Evolutionary conservation across 1,140 invertebrate genomes (phyloP).

Genomic region (Papilio aristodemus): DNA sequence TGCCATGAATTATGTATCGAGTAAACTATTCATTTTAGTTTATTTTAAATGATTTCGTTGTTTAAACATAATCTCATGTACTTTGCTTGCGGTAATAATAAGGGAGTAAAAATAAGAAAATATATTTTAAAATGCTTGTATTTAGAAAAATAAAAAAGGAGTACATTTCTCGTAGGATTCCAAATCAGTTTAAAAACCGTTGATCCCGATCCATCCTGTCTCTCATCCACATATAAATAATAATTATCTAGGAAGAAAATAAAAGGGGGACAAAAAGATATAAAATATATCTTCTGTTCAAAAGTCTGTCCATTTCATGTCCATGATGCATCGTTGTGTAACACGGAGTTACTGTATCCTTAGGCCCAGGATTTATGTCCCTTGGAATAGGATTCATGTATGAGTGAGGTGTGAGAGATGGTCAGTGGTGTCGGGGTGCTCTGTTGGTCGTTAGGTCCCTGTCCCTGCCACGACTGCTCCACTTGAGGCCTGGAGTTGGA

Average conservation of each 20-base stretch:
- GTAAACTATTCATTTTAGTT: too few relatives aligned
- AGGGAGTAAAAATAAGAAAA: not conserved
- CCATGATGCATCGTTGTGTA: not conserved
- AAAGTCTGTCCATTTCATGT: not conserved
- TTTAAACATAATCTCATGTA: not conserved
- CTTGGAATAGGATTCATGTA: conserved; percentile 22
- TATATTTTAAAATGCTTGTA: conserved; percentile 25
- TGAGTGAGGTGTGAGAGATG: conserved; percentile 25
- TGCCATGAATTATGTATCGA: too few relatives aligned
- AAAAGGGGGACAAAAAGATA: not conserved
- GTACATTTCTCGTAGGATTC: not conserved
- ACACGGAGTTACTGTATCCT: not conserved
- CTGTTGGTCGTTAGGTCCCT: conserved; percentile 5
- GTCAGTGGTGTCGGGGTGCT: not conserved
- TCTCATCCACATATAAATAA: not conserved
- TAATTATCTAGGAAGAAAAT: not conserved
- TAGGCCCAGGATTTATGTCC: conserved; percentile 17
- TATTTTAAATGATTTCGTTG: not conserved
- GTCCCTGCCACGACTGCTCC: conserved; percentile 10
- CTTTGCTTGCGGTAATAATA: not conserved
- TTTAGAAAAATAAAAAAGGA: conserved; percentile 25
- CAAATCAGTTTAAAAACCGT: not conserved
- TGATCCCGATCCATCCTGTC: not conserved
- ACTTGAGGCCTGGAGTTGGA: conserved; percentile 11
- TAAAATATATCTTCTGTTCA: not conserved